These are phyloP conservation scores for Leucoma salicis DNA, from an alignment of 2,888 invertebrate species.

Conservation along the genomic window DNA sequence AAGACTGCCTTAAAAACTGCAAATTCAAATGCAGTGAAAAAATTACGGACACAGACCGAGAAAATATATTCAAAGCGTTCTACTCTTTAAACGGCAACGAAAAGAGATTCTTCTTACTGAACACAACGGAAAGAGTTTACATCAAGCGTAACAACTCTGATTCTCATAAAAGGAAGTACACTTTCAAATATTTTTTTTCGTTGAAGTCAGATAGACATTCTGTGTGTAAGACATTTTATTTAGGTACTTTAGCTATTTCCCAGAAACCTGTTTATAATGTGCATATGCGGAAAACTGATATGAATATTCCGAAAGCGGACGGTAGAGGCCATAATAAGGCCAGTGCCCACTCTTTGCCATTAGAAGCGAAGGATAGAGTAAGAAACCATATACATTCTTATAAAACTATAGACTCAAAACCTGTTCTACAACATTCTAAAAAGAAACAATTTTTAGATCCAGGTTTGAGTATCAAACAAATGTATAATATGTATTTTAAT, in stretches of 20 bases:
- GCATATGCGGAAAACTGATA: slow-evolving; percentile 66
- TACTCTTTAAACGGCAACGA: slow-evolving; percentile 68
- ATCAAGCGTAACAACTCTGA: slow-evolving; percentile 49
- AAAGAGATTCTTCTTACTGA: slow-evolving; percentile 70
- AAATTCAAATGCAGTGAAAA: slow-evolving; percentile 68
- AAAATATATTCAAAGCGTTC: slow-evolving; percentile 70
- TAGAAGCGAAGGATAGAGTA: slow-evolving; percentile 62
- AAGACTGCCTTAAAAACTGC: slow-evolving; percentile 68
- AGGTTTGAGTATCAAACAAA: slow-evolving; percentile 61
- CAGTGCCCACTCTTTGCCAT: slow-evolving; percentile 59
- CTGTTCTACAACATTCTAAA: slow-evolving; percentile 57
- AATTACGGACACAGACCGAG: slow-evolving; percentile 60
- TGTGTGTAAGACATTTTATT: slow-evolving; percentile 73
- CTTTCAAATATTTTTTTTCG: slow-evolving; percentile 69
- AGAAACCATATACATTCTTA: slow-evolving; percentile 64
- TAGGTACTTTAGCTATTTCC: slow-evolving; percentile 72
- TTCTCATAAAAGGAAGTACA: slow-evolving; percentile 55
- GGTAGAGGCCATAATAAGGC: slow-evolving; percentile 63
- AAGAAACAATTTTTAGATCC: slow-evolving; percentile 64
- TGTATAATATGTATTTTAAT: slow-evolving; percentile 63
- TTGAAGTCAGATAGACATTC: slow-evolving; percentile 57
- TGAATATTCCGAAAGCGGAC: slow-evolving; percentile 72
- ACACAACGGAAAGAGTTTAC: slow-evolving; percentile 64
- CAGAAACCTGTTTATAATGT: slow-evolving; percentile 75
- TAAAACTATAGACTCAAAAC: slow-evolving; percentile 57